These are phyloP conservation scores for Phlogophora meticulosa DNA, from an alignment of 2,888 invertebrate species.

Conservation along the genomic window DNA sequence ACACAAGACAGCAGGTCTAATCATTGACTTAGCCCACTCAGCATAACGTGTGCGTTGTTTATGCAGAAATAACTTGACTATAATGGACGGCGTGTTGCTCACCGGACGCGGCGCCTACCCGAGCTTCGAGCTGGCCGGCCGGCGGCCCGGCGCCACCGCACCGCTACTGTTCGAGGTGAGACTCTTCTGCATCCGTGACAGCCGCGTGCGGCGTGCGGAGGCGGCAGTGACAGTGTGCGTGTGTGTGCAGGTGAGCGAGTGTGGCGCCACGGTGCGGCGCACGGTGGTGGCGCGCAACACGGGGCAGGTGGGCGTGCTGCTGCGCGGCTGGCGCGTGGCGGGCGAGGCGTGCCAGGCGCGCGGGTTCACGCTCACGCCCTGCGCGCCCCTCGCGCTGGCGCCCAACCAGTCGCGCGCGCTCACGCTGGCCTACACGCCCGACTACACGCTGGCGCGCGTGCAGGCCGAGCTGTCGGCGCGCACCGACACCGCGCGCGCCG, in stretches of 20 bases:
- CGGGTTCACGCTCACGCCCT: conserved; percentile 82
- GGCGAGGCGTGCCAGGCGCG: conserved; percentile 80
- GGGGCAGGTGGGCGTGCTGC: conserved; percentile 96
- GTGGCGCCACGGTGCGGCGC: conserved; percentile 91
- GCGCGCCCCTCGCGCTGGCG: conserved; percentile 78
- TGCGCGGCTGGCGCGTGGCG: conserved; percentile 86
- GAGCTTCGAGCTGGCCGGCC: conserved; percentile 96
- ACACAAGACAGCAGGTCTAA: too few relatives aligned
- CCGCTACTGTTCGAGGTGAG: conserved; percentile 95
- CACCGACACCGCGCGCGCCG: conserved; percentile 69
- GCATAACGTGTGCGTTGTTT: neutral
- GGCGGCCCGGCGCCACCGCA: conserved; percentile 94
- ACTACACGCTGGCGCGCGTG: conserved; percentile 80
- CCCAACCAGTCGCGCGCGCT: conserved; percentile 81
- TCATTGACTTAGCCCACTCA: too few relatives aligned
- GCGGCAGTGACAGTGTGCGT: too few relatives aligned
- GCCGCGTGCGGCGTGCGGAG: neutral
- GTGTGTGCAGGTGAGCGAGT: conserved; percentile 93
- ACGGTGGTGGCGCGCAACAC: conserved; percentile 93
- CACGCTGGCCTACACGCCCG: conserved; percentile 77
- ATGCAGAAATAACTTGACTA: conserved; percentile 97
- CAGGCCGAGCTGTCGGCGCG: conserved; percentile 71
- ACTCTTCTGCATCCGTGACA: too few relatives aligned
- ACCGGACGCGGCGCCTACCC: conserved; percentile 96
- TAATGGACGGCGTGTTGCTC: conserved; percentile 96